phyloP scores from a whole-genome alignment of 1,140 invertebrate species.

The Subanguina moxae region DNA sequence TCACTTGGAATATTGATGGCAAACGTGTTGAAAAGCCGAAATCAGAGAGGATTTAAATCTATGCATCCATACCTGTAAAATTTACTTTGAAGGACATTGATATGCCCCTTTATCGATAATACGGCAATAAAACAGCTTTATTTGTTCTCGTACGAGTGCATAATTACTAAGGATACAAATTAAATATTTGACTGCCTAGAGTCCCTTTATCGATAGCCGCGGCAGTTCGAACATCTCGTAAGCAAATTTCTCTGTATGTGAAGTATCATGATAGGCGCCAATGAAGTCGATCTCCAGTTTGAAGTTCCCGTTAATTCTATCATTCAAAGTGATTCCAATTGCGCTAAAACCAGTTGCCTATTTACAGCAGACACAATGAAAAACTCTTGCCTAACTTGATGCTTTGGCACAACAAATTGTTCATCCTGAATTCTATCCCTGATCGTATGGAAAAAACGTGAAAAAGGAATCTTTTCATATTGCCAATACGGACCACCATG shows the following conservation, averaged over 20 bases:
- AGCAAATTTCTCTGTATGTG: conserved; percentile 52
- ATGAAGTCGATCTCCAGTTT: conserved; percentile 56
- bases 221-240: conserved; percentile 55
- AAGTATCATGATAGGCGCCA: conserved; percentile 47
- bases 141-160: conserved; percentile 13
- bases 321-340: conserved; percentile 54
- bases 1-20: too few species aligned
- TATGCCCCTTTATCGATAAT: conserved; percentile 15
- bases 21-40: not conserved
- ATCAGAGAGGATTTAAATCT: not conserved
- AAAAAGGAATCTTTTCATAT: conserved; percentile 57
- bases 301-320: conserved; percentile 53
- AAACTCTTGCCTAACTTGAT: conserved; percentile 33
- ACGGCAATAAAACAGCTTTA: too few species aligned
- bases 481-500: conserved; percentile 59
- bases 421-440: conserved; percentile 50
- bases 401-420: conserved; percentile 32
- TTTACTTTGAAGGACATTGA: too few species aligned
- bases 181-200: conserved; percentile 6
- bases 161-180: conserved; percentile 15
- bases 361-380: not conserved
- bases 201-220: conserved; percentile 40
- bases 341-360: conserved; percentile 37
- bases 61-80: not conserved
- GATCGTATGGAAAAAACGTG: conserved; percentile 53